These are phyloP conservation scores for Phalacrocorax pelagicus DNA, from an alignment of 2,113 vertebrate species.

Conservation along the genomic window DNA sequence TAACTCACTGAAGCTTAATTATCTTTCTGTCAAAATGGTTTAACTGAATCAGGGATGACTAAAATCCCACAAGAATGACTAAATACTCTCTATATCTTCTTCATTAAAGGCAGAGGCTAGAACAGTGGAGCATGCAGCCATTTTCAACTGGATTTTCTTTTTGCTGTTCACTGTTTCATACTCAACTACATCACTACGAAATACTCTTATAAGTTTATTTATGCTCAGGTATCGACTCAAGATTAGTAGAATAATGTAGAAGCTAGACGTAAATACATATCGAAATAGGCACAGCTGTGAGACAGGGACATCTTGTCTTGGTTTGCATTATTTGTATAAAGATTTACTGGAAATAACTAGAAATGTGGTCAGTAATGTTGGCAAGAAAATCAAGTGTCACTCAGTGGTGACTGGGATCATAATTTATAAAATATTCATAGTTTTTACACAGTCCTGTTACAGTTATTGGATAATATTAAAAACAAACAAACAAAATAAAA, in stretches of 20 bases:
- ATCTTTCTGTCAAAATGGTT: conserved; percentile 38
- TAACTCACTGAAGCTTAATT: background rate
- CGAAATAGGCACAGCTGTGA: background rate
- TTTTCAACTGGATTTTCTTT: background rate
- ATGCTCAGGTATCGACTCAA: background rate
- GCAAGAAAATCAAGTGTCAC: background rate
- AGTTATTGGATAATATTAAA: background rate
- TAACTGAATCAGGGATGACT: conserved; percentile 37
- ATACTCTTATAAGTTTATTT: background rate
- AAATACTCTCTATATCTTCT: background rate
- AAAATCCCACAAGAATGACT: conserved; percentile 24
- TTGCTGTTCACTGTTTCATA: background rate
- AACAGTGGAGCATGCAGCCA: background rate
- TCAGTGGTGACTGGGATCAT: background rate
- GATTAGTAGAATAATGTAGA: background rate
- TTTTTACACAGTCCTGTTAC: background rate
- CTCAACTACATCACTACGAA: background rate
- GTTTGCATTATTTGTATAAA: background rate
- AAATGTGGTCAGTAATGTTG: background rate
- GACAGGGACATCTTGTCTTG: background rate
- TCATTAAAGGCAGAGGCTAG: background rate
- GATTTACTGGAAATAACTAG: background rate
- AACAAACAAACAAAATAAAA: background rate
- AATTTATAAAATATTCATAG: background rate
- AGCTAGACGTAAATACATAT: background rate